Evolutionary conservation across 1,140 invertebrate species (phyloP).

Genomic region (Lucilia sericata): DNA sequence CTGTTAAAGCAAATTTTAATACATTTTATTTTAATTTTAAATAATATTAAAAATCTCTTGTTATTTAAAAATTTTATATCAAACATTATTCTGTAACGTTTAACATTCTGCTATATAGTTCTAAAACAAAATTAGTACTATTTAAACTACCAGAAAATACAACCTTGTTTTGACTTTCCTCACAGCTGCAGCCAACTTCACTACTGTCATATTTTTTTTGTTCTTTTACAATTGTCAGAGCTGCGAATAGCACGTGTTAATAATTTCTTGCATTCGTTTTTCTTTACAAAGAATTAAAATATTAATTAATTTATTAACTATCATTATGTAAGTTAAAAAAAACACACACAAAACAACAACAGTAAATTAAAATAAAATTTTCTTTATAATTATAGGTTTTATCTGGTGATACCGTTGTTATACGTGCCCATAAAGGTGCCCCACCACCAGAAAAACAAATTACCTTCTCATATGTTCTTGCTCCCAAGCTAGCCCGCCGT

Average conservation of each 20-base stretch:
- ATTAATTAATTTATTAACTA: not conserved
- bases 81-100: too few relatives aligned
- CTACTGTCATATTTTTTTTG: not conserved
- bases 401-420: slow-evolving; percentile 90
- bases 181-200: not conserved
- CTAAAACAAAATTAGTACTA: not conserved
- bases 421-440: slow-evolving; percentile 83
- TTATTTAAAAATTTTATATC: too few relatives aligned
- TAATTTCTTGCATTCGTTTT: not conserved
- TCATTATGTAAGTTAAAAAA: not conserved
- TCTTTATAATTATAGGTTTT: slow-evolving; percentile 75
- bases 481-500: slow-evolving; percentile 89
- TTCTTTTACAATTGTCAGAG: not conserved
- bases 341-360: not conserved
- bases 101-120: too few relatives aligned
- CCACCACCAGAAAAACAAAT: slow-evolving; percentile 92
- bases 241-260: not conserved
- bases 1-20: too few relatives aligned
- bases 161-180: not conserved
- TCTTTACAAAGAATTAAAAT: not conserved
- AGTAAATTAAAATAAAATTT: not conserved
- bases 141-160: not conserved
- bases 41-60: too few relatives aligned
- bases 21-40: too few relatives aligned
- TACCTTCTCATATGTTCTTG: slow-evolving; percentile 89